Evolutionary conservation across 2,113 vertebrate species (phyloP).

Genomic region (Scortum barcoo): DNA sequence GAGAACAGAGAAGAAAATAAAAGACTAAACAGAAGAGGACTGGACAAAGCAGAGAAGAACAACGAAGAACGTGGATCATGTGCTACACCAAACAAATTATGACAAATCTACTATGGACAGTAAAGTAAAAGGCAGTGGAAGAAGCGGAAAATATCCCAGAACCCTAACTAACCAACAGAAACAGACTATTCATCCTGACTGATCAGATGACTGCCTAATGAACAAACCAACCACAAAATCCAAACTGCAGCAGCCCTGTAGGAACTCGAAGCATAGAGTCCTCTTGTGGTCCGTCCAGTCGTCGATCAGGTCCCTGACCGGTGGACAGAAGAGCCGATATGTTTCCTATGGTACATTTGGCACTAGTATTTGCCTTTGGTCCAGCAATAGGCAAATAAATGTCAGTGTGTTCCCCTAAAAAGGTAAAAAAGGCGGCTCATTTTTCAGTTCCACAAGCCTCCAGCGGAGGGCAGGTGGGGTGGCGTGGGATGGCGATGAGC

Average conservation of each 20-base stretch:
- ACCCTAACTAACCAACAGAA: slow-evolving; percentile 35
- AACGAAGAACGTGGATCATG: slow-evolving; percentile 24
- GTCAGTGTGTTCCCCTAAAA: slow-evolving; percentile 76
- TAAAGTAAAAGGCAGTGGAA: slow-evolving; percentile 40
- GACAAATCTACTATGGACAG: slow-evolving; percentile 29
- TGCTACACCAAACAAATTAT: slow-evolving; percentile 45
- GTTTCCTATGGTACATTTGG: slow-evolving; percentile 95
- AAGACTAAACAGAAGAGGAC: neutral
- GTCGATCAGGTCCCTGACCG: slow-evolving; percentile 61
- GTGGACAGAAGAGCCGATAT: slow-evolving; percentile 82
- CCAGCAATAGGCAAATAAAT: slow-evolving; percentile 99
- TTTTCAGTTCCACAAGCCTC: slow-evolving; percentile 70
- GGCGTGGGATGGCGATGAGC: slow-evolving; percentile 68
- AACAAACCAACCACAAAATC: slow-evolving; percentile 61
- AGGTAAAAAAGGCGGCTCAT: slow-evolving; percentile 65
- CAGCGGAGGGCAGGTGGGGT: slow-evolving; percentile 65
- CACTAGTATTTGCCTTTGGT: slow-evolving; percentile 99
- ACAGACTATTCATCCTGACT: slow-evolving; percentile 19
- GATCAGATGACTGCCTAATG: slow-evolving; percentile 38
- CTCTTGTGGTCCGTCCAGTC: slow-evolving; percentile 49
- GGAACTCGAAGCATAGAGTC: slow-evolving; percentile 54
- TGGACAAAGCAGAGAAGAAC: slow-evolving; percentile 1
- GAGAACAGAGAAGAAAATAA: neutral
- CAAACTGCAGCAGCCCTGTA: slow-evolving; percentile 77
- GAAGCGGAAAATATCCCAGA: slow-evolving; percentile 40